Evolutionary conservation across 2,113 vertebrate genomes (phyloP).

Genomic region (Probosciger aterrimus): DNA sequence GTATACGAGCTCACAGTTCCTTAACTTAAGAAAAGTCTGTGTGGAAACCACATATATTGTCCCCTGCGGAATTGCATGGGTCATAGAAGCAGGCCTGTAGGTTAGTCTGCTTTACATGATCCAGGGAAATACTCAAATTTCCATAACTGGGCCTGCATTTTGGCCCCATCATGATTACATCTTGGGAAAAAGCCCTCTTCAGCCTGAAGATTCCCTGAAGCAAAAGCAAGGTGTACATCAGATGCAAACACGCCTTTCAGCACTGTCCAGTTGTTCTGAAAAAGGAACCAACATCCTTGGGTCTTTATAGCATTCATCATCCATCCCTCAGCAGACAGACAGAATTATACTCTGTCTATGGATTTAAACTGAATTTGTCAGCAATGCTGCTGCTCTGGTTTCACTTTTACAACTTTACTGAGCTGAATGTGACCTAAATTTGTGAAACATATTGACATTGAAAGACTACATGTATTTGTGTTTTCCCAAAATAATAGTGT

Average conservation of each 20-base stretch:
- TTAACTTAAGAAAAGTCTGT: neutral
- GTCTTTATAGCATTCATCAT: neutral
- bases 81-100: neutral
- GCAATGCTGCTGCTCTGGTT: neutral
- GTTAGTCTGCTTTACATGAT: neutral
- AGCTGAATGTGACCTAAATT: neutral
- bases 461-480: neutral
- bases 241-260: neutral
- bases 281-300: neutral
- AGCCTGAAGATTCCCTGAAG: neutral
- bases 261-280: rapidly evolving
- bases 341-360: neutral
- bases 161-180: neutral
- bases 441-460: neutral
- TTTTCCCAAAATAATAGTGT: neutral
- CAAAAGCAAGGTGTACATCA: neutral
- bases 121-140: neutral
- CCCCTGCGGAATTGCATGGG: neutral
- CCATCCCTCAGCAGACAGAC: neutral
- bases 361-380: neutral
- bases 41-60: neutral
- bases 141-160: neutral
- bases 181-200: neutral
- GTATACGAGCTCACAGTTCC: neutral
- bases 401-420: neutral